These are phyloP conservation scores for Lepidurus apus DNA, from an alignment of 1,140 invertebrate genomes.

Conservation along the genomic window DNA sequence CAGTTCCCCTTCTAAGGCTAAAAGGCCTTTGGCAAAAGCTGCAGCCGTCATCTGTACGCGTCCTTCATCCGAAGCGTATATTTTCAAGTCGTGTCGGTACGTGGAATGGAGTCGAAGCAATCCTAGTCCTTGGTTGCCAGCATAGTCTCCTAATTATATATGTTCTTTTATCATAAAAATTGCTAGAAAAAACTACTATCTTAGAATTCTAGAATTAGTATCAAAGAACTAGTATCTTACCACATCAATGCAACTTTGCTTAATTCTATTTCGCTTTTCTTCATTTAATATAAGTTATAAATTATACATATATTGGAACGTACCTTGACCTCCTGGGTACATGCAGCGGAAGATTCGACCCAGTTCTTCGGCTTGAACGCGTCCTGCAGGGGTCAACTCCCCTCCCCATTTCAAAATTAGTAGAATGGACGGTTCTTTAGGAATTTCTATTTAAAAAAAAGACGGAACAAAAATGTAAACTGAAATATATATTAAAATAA, in stretches of 20 bases:
- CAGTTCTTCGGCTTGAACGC: conserved; percentile 94
- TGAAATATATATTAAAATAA: no score
- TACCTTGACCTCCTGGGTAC: conserved; percentile 70
- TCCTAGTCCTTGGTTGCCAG: conserved; percentile 84
- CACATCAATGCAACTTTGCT: no score
- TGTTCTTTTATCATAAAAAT: neutral
- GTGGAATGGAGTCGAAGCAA: conserved; percentile 92
- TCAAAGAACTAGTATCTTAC: no score
- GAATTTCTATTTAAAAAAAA: conserved; percentile 54
- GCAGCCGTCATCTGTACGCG: conserved; percentile 99
- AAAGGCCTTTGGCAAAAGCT: conserved; percentile 94
- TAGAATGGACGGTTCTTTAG: conserved; percentile 81
- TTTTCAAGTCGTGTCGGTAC: conserved; percentile 97
- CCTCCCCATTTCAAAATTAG: conserved; percentile 99
- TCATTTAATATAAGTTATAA: no score
- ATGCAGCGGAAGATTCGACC: conserved; percentile 97
- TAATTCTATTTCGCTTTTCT: no score
- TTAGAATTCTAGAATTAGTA: neutral
- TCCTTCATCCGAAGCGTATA: conserved; percentile 98
- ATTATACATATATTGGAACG: no score
- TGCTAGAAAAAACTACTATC: neutral
- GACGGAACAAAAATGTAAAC: conserved; percentile 40
- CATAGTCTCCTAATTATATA: conserved; percentile 66
- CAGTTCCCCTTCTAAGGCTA: conserved; percentile 95
- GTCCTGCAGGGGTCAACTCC: conserved; percentile 94